Evolutionary conservation across 2,797 vertebrate genomes (phyloP), one percentile per base, ranked within the genome.

Genomic region (Rhabdophis nuchalis): DNA sequence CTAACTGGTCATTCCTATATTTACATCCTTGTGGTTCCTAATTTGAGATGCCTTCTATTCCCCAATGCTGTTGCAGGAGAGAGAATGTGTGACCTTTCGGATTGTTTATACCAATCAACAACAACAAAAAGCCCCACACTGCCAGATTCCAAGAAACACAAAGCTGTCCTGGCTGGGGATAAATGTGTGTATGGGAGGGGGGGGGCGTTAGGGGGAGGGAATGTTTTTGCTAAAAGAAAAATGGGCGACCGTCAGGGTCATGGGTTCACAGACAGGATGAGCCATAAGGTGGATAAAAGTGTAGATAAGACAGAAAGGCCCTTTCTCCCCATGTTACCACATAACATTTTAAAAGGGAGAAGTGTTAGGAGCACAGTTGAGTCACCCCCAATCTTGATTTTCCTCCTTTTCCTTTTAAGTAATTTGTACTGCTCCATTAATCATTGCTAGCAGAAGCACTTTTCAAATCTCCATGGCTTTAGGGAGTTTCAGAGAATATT

Each of bases 81-180:
- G 92, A 52, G 68, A 0, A 94, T 96, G 97, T 96, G 97, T 97
- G 96, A 97, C 96, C 96, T 97, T 97, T 96, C 93, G 92, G 95
- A 96, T 92, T 97, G 96, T 97, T 97, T 97, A 96, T 96, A 95
- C 94, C 96, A 95, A 96, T 95, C 96, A 96, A 95, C n/a, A 56
- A 29, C 32, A 82, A 56, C 96, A 95, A 96, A 95, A 96, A 96
- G 92, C 88, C 93, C 96, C 53, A 64, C 57, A 10, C 94, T 95
- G 93, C 94, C 23, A 2, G 93, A 96, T 96, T 97, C 95, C 96
- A 96, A 96, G 96, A 96, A 97, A 96, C 95, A 95, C 16, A 93
- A 97, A 94, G 95, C 94, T 0, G 25, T 95, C 92, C 91, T 96
- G 94, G 93, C 52, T 94, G 93, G 95, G 89, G 93, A 89, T 94